These are phyloP conservation scores for Alviniconcha strummeri DNA, from an alignment of 2,888 invertebrate species.

Conservation along the genomic window DNA sequence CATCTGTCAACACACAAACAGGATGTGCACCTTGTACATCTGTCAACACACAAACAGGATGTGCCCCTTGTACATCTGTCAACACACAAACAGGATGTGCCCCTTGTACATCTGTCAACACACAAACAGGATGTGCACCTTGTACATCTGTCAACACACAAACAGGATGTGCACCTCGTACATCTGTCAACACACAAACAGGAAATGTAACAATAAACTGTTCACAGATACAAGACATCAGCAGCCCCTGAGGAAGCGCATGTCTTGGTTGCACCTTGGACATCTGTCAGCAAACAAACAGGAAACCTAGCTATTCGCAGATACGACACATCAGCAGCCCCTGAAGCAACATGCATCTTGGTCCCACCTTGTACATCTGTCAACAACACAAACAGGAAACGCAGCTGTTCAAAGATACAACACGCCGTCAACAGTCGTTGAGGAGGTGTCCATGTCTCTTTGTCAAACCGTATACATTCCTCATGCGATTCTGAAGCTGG, in stretches of 20 bases:
- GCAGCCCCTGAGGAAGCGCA: constrained; percentile 73
- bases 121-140: constrained; percentile 2
- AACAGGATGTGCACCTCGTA: neutral
- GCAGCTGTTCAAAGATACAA: constrained; percentile 51
- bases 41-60: constrained; percentile 63
- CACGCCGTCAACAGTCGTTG: constrained; percentile 72
- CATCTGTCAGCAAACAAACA: constrained; percentile 68
- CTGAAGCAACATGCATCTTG: constrained; percentile 71
- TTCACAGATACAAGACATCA: constrained; percentile 68
- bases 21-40: constrained; percentile 70
- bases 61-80: constrained; percentile 29
- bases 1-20: constrained; percentile 59
- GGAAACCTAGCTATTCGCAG: constrained; percentile 68
- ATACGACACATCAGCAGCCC: constrained; percentile 67
- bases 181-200: neutral
- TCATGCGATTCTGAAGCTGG: no score
- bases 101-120: no score
- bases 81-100: constrained; percentile 39
- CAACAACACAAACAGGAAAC: constrained; percentile 64
- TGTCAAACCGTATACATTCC: no score
- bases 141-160: no score
- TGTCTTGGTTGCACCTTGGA: constrained; percentile 71
- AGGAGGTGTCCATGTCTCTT: constrained; percentile 47
- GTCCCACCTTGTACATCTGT: constrained; percentile 73
- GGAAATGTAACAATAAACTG: constrained; percentile 71